Evolutionary conservation across 1,140 invertebrate genomes (phyloP), one percentile per base, ranked within the genome.

Genomic region (Pararge aegeria): DNA sequence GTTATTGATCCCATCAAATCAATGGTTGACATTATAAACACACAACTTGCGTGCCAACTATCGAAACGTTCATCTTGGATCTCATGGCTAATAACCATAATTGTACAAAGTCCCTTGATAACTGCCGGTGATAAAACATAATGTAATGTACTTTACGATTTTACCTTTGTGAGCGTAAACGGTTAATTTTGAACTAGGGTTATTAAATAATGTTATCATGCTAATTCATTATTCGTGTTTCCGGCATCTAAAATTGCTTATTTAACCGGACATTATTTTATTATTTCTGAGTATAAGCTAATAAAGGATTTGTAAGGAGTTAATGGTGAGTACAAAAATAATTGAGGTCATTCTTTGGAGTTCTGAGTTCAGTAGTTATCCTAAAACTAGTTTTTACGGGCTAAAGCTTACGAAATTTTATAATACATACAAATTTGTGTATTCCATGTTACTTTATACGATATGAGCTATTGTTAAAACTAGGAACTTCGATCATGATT

Each of bases 21-120:
- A 46, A 16, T 46, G 42, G 42, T n/a, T 6, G 12, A 20, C 10
- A 20, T 13, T n/a, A 20, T 38, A 10, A 38, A 24, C 13, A 0
- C 16, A 29, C 27, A 20, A 30, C 10, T 61, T 34, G 58, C 58
- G 58, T 61, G 58, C 19, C 30, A 18, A 13, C 37, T 49, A 55
- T 55, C 58, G 49, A n/a, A 16, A 30, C 42, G 9, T 21, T 27
- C 48, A 15, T 38, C 53, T 42, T 38, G 13, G 46, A 54, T 49
- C 29, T 61, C 58, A 51, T 61, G 58, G 20, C 5, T 27, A 55
- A 49, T 61, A 61, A 61, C 58, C 37, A 61, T 61, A 54, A 61
- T 61, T 50, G 37, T 54, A 24, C 50, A 44, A 42, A 42, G 21
- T 27, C 34, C 30, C 5, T 42, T 59, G 56, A 59, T 59, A 44